Conservation (phyloP, 2,797 vertebrate species). For the Coregonus ussuriensis region DNA sequence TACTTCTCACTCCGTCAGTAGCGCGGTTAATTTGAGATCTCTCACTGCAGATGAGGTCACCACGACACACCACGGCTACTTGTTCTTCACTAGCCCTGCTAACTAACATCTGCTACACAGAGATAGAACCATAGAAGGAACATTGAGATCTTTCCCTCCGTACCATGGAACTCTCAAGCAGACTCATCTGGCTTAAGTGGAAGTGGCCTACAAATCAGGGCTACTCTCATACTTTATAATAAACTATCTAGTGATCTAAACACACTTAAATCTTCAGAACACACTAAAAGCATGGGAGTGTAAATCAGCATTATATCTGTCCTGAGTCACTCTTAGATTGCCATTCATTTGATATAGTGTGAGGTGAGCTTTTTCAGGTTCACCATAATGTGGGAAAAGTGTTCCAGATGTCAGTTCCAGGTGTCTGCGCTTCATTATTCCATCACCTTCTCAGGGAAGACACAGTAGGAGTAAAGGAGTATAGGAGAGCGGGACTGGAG, state of each 20-base stretch:
- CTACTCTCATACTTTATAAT: background rate
- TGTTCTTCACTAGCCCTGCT: background rate
- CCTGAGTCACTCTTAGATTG: background rate
- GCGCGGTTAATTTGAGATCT: background rate
- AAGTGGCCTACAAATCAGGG: background rate
- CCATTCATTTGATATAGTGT: background rate
- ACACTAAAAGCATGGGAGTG: background rate
- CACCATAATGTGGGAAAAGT: background rate
- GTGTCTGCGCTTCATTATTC: background rate
- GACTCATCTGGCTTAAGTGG: too few species aligned
- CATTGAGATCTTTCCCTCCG: background rate
- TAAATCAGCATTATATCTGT: background rate
- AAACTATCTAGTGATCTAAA: background rate
- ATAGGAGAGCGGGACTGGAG: background rate
- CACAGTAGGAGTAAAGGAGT: background rate
- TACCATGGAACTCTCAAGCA: background rate
- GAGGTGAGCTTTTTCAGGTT: background rate
- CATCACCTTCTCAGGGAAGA: background rate
- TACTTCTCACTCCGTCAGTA: background rate
- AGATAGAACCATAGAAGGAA: background rate
- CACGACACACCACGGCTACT: background rate
- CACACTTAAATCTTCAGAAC: background rate
- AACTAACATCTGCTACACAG: background rate
- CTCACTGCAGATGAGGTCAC: background rate
- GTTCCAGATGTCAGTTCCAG: background rate